Evolutionary conservation across 1,140 invertebrate species (phyloP).

Genomic region (Pristionchus pacificus): DNA sequence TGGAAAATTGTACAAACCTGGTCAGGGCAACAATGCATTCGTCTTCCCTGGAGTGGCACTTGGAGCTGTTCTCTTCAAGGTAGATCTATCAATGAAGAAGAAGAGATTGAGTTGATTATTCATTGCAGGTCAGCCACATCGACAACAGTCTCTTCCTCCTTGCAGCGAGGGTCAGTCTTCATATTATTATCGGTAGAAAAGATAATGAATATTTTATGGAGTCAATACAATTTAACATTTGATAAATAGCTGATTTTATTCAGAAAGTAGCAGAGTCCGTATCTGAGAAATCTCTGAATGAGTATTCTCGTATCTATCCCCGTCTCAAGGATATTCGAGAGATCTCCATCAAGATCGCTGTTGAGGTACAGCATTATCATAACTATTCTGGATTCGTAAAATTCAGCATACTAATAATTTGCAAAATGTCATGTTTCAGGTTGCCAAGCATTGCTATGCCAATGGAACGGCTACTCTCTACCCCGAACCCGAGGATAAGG

Average conservation of each 20-base stretch:
- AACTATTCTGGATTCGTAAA: too few species aligned
- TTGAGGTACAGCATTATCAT: conserved; percentile 2
- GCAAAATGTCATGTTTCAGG: background rate
- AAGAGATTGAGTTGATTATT: background rate
- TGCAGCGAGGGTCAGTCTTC: conserved; percentile 70
- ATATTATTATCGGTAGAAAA: background rate
- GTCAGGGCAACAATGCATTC: conserved; percentile 93
- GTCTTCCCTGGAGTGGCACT: conserved; percentile 90
- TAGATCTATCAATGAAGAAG: background rate
- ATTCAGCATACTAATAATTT: too few species aligned
- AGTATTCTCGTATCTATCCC: conserved; percentile 84
- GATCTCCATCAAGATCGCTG: conserved; percentile 81
- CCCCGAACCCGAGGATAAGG: conserved; percentile 63
- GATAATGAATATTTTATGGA: too few species aligned
- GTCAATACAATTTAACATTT: too few species aligned
- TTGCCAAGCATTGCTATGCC: conserved; percentile 75
- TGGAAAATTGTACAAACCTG: conserved; percentile 77
- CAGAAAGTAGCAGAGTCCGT: conserved; percentile 80
- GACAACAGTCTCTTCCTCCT: conserved; percentile 82
- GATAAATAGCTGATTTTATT: too few species aligned
- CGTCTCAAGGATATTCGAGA: conserved; percentile 79
- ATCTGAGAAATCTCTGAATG: conserved; percentile 72
- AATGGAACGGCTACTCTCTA: conserved; percentile 62
- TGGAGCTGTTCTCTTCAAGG: conserved; percentile 72
- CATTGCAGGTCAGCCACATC: conserved; percentile 72